A percentile compares a stretch with the other conserved stretches of the same genome.
Conservation (phyloP, 1,140 invertebrate species). For the Euschistus heros region DNA sequence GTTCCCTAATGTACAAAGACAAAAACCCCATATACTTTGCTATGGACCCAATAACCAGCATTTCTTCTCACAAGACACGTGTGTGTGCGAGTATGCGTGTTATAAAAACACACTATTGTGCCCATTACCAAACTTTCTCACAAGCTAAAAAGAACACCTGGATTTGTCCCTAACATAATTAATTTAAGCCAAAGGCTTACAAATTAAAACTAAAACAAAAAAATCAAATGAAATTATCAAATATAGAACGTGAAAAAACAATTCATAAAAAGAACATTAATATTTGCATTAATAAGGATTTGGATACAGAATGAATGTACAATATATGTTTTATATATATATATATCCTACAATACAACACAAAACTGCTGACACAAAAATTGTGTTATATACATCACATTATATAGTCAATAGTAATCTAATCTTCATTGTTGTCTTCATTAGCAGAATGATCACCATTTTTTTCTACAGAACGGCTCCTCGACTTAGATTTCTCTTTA, state of each 20-base stretch:
- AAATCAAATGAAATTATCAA: neutral
- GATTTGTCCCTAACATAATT: constrained; percentile 2
- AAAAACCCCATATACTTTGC: constrained; percentile 18
- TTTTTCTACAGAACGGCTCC: constrained; percentile 42
- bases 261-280: too few species aligned
- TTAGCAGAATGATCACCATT: constrained; percentile 41
- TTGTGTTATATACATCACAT: too few species aligned
- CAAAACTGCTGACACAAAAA: too few species aligned
- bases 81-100: neutral
- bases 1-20: constrained; percentile 11
- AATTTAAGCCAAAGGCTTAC: neutral
- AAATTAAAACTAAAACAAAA: neutral
- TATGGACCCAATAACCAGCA: constrained; percentile 25
- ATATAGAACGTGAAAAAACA: too few species aligned
- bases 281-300: too few species aligned
- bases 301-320: too few species aligned
- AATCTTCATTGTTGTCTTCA: constrained; percentile 17
- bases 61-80: neutral
- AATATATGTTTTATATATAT: too few species aligned
- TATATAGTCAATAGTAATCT: neutral
- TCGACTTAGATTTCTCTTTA: constrained; percentile 44
- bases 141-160: constrained; percentile 1
- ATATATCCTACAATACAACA: too few species aligned
- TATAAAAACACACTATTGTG: constrained; percentile 5
- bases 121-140: constrained; percentile 12